Evolutionary conservation across 2,797 vertebrate species (phyloP), one percentile per base, ranked within the genome.

Genomic region (Arctocebus calabarensis): DNA sequence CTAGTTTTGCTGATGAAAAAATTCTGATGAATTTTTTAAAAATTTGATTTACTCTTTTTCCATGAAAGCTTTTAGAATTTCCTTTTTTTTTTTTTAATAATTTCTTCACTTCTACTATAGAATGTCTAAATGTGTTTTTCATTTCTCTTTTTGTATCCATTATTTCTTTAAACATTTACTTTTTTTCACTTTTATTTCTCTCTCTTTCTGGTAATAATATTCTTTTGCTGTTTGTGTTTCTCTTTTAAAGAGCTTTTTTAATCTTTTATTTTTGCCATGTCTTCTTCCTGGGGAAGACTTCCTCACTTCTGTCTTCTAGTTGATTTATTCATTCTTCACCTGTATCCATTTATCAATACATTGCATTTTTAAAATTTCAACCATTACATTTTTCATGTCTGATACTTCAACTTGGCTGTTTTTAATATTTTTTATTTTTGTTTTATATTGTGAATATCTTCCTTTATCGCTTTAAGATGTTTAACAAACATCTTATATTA

Each of bases 31-130:
- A 10, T 52, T 88, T 79, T 85, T 81, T 34, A 37, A 79, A 81
- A 86, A 19, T 64, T 32, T 78, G 27, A 59, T 82, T 22, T 86
- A 29, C 25, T 55, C 43, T 91, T 95, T 81, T 40, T 86, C 20
- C 23, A 29, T 55, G 66, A 32, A 57, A 48, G 27, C 11, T 73
- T 89, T 82, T 78, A 88, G 68, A 84, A 83, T 90, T 94, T 93
- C 34, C 48, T 85, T 43, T 89, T 93, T 64, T 5, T 3, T 86
- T 96, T 96, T 92, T 95, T 78, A 19, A 52, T 90, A 78, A 27
- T 55, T 23, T 77, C 48, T 87, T 87, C 68, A 29, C 23, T 81
- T 92, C 84, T 73, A 77, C 14, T 73, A 22, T 5, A 82, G 7
- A 85, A 4, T 48, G 25, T 91, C 27, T 89, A 70, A 43, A 82